Evolutionary conservation across 2,888 invertebrate genomes (phyloP).

Genomic region (Lissonota sp.): DNA sequence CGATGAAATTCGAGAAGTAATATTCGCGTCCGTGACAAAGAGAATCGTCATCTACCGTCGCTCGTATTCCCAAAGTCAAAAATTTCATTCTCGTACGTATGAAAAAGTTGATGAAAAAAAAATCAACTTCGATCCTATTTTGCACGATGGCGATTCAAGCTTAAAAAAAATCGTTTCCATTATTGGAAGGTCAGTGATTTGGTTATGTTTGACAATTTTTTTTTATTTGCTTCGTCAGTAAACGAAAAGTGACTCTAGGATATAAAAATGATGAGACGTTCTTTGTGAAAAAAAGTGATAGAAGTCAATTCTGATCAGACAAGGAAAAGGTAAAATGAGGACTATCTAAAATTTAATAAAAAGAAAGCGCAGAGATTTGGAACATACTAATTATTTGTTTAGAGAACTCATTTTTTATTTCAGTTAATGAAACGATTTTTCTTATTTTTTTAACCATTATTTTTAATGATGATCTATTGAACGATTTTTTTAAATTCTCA

Average conservation of each 20-base stretch:
- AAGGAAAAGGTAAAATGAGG: constrained; percentile 1
- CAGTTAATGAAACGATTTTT: no score
- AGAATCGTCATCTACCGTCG: constrained; percentile 15
- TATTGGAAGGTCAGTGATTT: neutral
- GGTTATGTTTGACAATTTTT: neutral
- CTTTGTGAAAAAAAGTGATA: constrained; percentile 5
- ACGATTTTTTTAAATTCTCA: no score
- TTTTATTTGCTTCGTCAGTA: neutral
- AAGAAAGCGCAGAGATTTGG: no score
- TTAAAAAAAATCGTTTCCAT: no score
- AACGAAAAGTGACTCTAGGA: no score
- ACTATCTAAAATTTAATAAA: no score
- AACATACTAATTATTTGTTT: no score
- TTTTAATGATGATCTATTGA: no score
- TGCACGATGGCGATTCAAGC: neutral
- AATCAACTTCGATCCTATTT: neutral
- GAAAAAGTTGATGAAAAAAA: neutral
- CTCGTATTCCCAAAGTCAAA: neutral
- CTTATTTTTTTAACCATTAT: no score
- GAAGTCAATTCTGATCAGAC: constrained; percentile 2
- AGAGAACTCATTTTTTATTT: no score
- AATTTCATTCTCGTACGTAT: constrained; percentile 3
- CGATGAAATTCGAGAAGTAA: constrained; percentile 34
- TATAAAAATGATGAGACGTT: neutral
- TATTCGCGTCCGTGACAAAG: constrained; percentile 28